Percentiles rank a stretch among this genome's conserved stretches.
These are phyloP conservation scores for Coenonympha glycerion DNA, from an alignment of 2,888 invertebrate genomes.

Conservation along the genomic window DNA sequence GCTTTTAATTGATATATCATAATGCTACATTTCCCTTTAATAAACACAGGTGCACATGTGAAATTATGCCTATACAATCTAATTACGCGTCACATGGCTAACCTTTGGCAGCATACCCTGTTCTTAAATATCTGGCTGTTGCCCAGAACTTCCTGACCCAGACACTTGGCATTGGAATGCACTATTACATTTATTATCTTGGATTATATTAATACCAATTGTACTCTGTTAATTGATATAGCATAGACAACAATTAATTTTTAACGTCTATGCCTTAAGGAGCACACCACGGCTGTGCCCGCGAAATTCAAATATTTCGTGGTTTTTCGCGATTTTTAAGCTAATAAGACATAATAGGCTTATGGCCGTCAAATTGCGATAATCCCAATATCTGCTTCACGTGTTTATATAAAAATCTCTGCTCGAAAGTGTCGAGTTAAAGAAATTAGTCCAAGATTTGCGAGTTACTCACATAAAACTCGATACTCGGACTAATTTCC, in stretches of 20 bases:
- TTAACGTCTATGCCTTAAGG: too few relatives aligned
- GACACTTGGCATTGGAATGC: constrained; percentile 24
- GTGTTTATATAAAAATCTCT: too few relatives aligned
- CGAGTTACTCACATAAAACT: too few relatives aligned
- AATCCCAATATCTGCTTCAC: too few relatives aligned
- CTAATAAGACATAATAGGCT: too few relatives aligned
- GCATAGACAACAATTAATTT: background rate
- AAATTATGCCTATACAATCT: constrained; percentile 10
- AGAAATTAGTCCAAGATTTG: too few relatives aligned
- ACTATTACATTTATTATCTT: constrained; percentile 12
- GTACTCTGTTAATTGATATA: background rate
- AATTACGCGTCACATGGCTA: constrained; percentile 34
- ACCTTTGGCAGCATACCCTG: constrained; percentile 65
- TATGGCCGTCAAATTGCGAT: too few relatives aligned
- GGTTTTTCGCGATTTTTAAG: too few relatives aligned
- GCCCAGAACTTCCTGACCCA: constrained; percentile 61
- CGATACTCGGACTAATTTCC: too few relatives aligned
- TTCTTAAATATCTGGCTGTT: constrained; percentile 54
- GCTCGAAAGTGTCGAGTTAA: too few relatives aligned
- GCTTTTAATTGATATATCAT: background rate
- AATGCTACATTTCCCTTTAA: background rate
- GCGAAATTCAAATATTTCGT: too few relatives aligned
- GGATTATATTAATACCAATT: constrained; percentile 9
- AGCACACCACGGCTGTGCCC: too few relatives aligned
- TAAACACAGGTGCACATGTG: background rate